These are phyloP conservation scores for Meleagris gallopavo DNA, from an alignment of 2,113 vertebrate genomes.

Conservation along the genomic window DNA sequence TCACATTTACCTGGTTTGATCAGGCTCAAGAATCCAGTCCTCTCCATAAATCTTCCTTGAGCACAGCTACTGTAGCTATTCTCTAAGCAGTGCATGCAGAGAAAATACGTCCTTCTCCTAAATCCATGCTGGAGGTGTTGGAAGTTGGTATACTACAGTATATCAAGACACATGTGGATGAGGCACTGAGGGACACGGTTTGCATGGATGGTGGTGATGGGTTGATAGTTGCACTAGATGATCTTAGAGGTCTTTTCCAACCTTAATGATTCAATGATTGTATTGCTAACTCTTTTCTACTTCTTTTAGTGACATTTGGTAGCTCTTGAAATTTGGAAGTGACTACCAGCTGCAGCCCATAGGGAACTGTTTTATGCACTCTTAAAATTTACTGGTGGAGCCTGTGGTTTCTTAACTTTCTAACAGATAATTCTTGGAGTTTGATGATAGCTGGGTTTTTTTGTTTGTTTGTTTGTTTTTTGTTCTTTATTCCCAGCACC, in stretches of 20 bases:
- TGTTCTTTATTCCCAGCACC: background rate
- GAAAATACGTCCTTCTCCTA: background rate
- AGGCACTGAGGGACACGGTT: too few species aligned
- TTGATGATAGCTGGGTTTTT: accelerated
- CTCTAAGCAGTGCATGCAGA: background rate
- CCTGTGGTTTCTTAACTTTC: background rate
- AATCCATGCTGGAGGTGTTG: background rate
- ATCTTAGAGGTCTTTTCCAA: too few species aligned
- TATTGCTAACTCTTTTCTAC: background rate
- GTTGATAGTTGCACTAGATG: too few species aligned
- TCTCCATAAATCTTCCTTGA: background rate
- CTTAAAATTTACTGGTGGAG: background rate
- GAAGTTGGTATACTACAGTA: background rate
- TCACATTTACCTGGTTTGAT: background rate
- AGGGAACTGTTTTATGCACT: background rate
- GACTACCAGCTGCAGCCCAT: background rate
- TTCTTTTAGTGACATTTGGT: background rate
- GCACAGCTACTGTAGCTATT: background rate
- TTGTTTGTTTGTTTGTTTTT: too few species aligned
- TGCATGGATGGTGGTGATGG: too few species aligned
- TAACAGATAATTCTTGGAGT: background rate
- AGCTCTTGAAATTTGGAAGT: background rate
- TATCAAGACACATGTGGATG: too few species aligned
- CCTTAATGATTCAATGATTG: background rate
- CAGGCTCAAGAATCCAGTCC: background rate